Percentiles rank a stretch among this genome's conserved stretches.
Conservation (phyloP, 2,113 vertebrate species). For the Fregetta grallaria region DNA sequence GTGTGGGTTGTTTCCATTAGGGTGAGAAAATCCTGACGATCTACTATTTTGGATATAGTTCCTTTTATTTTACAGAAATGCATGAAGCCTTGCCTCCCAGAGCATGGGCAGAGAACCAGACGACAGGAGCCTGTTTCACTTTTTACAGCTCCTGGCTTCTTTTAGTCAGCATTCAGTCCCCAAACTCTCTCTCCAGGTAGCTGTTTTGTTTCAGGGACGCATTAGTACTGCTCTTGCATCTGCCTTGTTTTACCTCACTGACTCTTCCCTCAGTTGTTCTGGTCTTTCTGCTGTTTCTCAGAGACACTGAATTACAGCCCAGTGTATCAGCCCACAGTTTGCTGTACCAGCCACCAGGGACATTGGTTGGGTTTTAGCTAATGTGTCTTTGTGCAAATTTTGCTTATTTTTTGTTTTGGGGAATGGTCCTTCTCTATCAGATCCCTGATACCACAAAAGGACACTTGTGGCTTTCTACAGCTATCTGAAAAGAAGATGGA, state of each 20-base stretch:
- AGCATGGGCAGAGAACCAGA: neutral
- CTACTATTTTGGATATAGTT: neutral
- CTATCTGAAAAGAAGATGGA: neutral
- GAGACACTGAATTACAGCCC: constrained; percentile 15
- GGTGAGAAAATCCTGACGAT: neutral
- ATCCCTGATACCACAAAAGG: neutral
- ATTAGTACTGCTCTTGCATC: constrained; percentile 31
- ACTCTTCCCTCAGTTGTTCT: neutral
- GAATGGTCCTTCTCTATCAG: neutral
- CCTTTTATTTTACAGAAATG: neutral
- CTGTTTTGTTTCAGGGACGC: constrained; percentile 37
- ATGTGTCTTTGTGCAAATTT: neutral
- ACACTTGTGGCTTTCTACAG: neutral
- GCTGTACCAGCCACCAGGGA: neutral
- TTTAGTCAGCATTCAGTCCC: constrained; percentile 23
- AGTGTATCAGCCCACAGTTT: neutral
- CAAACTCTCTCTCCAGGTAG: constrained; percentile 34
- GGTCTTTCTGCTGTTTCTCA: constrained; percentile 30
- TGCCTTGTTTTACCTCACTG: constrained; percentile 36
- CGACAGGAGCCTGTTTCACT: constrained; percentile 17
- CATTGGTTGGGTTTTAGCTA: neutral
- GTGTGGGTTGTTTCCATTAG: neutral
- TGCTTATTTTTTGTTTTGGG: neutral
- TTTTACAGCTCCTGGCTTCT: constrained; percentile 23
- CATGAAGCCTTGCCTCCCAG: neutral